Conservation (phyloP, 2,888 invertebrate species). For the Adelphocoris suturalis region DNA sequence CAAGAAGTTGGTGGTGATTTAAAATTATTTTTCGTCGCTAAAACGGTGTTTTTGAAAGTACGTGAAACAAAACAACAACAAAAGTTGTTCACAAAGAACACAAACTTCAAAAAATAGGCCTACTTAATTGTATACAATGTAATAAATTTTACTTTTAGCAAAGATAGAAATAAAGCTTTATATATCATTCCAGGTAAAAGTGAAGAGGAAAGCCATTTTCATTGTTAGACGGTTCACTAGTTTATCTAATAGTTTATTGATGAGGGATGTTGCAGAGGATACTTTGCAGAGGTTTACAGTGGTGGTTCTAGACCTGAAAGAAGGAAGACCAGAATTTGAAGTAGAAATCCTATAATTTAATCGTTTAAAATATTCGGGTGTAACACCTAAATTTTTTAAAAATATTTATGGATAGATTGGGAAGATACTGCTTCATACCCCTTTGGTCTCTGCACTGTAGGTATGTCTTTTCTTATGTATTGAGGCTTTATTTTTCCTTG, state of each 20-base stretch:
- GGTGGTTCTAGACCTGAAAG: constrained; percentile 31
- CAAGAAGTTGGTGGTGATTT: not conserved
- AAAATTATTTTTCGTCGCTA: not conserved
- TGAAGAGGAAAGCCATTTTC: constrained; percentile 29
- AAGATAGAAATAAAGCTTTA: constrained; percentile 65
- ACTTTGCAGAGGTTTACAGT: constrained; percentile 31
- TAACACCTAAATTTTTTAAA: no score
- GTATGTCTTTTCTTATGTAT: no score
- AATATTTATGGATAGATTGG: no score
- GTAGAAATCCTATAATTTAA: not conserved
- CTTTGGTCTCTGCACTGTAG: no score
- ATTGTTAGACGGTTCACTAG: constrained; percentile 56
- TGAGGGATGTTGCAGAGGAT: not conserved
- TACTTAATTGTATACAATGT: constrained; percentile 68
- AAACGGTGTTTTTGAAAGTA: not conserved
- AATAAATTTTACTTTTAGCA: constrained; percentile 62
- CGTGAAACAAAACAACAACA: not conserved
- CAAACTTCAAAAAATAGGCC: constrained; percentile 63
- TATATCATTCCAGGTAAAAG: constrained; percentile 67
- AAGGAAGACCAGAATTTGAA: not conserved
- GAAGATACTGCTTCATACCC: no score
- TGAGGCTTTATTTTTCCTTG: no score
- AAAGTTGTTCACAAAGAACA: constrained; percentile 41
- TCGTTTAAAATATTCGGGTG: no score
- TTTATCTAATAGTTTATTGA: constrained; percentile 40